Conservation (phyloP, 2,888 invertebrate genomes). For the Amphipoea lucens region DNA sequence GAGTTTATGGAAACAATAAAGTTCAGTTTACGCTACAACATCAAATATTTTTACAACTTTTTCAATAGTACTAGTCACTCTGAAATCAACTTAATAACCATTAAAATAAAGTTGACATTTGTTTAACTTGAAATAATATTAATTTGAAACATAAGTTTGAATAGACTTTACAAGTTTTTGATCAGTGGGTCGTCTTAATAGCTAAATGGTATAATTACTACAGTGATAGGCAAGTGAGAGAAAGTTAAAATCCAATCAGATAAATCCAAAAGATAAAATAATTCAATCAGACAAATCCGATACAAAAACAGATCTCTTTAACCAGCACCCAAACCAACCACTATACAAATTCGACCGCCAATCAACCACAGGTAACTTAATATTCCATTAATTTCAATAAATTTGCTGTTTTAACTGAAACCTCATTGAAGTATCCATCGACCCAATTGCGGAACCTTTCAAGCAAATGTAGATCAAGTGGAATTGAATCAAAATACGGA, state of each 20-base stretch:
- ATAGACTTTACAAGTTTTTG: background rate
- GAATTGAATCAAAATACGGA: slow-evolving; percentile 59
- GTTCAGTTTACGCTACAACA: too few relatives aligned
- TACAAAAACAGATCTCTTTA: background rate
- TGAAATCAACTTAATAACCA: too few relatives aligned
- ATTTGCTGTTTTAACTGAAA: slow-evolving; percentile 48
- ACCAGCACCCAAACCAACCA: background rate
- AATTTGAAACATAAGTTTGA: too few relatives aligned
- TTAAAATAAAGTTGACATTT: too few relatives aligned
- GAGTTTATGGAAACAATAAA: too few relatives aligned
- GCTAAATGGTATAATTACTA: background rate
- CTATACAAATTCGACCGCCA: slow-evolving; percentile 16
- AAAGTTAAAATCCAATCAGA: background rate
- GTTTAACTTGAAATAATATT: too few relatives aligned
- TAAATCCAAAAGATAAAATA: background rate
- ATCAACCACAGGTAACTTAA: slow-evolving; percentile 40
- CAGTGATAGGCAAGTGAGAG: background rate
- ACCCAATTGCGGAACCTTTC: slow-evolving; percentile 46
- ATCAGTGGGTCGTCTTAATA: background rate
- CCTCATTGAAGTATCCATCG: slow-evolving; percentile 30
- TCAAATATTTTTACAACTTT: too few relatives aligned
- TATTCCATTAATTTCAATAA: slow-evolving; percentile 49
- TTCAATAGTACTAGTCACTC: too few relatives aligned
- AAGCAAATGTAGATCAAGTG: slow-evolving; percentile 57
- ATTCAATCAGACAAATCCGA: background rate